phyloP scores from a whole-genome alignment of 2,113 vertebrate genomes.

The Erpornis zantholeuca region DNA sequence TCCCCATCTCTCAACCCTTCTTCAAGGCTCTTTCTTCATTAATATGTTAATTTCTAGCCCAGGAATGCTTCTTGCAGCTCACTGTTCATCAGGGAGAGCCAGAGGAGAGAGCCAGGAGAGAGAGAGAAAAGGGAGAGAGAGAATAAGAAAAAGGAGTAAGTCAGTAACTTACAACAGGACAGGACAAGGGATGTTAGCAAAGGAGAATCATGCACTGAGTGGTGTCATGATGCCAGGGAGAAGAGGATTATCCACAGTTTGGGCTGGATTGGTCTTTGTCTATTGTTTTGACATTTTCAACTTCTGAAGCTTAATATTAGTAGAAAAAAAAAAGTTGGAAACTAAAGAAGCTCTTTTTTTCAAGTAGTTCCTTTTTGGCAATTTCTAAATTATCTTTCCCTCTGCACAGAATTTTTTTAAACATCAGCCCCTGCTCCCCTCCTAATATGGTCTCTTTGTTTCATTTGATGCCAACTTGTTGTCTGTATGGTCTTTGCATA shows the following conservation, averaged over 20 bases:
- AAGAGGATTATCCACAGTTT: background rate
- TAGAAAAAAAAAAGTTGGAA: background rate
- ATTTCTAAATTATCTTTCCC: background rate
- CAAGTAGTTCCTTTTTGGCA: background rate
- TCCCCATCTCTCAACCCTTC: constrained; percentile 13
- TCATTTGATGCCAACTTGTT: background rate
- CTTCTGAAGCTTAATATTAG: background rate
- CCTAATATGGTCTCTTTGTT: background rate
- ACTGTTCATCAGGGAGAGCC: constrained; percentile 9
- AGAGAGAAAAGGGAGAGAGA: background rate
- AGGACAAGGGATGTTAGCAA: background rate
- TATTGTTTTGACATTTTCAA: background rate
- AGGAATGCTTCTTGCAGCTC: constrained; percentile 42
- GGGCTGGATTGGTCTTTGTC: background rate
- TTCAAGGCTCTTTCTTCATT: constrained; percentile 39
- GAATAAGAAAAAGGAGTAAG: background rate
- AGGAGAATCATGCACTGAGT: background rate
- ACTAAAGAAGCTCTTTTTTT: background rate
- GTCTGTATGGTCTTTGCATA: background rate
- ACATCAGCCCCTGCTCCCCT: background rate
- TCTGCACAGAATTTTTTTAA: background rate
- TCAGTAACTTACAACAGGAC: background rate
- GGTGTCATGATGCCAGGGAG: background rate
- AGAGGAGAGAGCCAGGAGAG: background rate
- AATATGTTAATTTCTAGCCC: constrained; percentile 53